Conservation (phyloP, 2,797 vertebrate genomes). For the Peromyscus nudipes region DNA sequence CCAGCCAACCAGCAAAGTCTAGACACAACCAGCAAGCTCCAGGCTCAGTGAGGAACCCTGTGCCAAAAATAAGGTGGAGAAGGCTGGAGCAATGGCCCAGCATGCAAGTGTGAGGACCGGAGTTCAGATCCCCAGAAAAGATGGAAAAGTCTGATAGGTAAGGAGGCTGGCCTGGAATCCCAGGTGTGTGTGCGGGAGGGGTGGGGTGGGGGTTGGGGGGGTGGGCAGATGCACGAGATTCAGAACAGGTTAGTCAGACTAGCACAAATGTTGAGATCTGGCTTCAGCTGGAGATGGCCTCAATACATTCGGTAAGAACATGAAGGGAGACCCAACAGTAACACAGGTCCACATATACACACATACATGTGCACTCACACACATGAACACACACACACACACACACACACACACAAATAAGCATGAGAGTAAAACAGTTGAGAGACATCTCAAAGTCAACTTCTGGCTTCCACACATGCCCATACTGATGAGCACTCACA, state of each 20-base stretch:
- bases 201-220: no score
- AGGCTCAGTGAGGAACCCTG: not conserved
- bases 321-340: not conserved
- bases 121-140: not conserved
- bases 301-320: not conserved
- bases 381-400: not conserved
- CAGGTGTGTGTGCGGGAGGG: not conserved
- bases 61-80: not conserved
- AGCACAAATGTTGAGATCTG: not conserved
- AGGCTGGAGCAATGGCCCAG: no score
- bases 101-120: not conserved
- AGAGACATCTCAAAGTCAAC: not conserved
- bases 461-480: not conserved
- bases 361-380: accelerated
- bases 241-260: not conserved
- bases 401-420: not conserved
- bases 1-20: not conserved
- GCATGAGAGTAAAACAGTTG: not conserved
- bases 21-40: not conserved
- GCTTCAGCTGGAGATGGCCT: not conserved
- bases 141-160: not conserved
- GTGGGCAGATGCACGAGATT: not conserved
- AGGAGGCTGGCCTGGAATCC: not conserved
- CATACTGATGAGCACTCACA: not conserved
- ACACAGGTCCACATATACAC: not conserved